Conservation (phyloP, 2,797 vertebrate species). For the Danio kyathit region DNA sequence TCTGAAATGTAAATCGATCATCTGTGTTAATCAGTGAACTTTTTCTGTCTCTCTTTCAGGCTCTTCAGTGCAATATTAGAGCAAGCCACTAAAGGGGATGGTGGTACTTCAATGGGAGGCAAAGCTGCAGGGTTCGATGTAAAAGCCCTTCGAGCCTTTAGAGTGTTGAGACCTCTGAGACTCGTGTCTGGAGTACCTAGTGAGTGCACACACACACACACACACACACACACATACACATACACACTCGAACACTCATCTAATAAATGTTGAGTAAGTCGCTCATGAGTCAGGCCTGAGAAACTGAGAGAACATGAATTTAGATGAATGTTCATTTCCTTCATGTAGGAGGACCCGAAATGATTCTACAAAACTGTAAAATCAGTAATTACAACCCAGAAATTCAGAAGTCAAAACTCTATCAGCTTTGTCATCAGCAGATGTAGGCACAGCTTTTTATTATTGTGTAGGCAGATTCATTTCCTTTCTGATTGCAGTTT, state of each 20-base stretch:
- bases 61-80: conserved; percentile 99
- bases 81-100: conserved; percentile 97
- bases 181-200: conserved; percentile 98
- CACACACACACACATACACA: neutral
- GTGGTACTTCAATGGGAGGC: conserved; percentile 92
- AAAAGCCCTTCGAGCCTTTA: conserved; percentile 96
- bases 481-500: conserved; percentile 9
- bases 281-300: conserved; percentile 20
- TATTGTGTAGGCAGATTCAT: conserved; percentile 20
- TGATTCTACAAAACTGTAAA: neutral
- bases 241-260: conserved; percentile 26
- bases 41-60: conserved; percentile 72
- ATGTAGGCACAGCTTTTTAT: conserved; percentile 25
- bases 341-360: conserved; percentile 12
- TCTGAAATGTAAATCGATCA: neutral
- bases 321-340: conserved; percentile 15
- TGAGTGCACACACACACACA: conserved; percentile 78
- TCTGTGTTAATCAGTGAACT: neutral
- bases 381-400: conserved; percentile 7
- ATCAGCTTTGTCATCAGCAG: conserved; percentile 20
- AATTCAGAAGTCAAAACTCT: neutral
- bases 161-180: conserved; percentile 93
- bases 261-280: conserved; percentile 14
- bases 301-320: conserved; percentile 11
- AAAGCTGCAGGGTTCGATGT: conserved; percentile 98